These are phyloP conservation scores for Brachypalpus laphriformis DNA, from an alignment of 2,888 invertebrate species.

Conservation along the genomic window DNA sequence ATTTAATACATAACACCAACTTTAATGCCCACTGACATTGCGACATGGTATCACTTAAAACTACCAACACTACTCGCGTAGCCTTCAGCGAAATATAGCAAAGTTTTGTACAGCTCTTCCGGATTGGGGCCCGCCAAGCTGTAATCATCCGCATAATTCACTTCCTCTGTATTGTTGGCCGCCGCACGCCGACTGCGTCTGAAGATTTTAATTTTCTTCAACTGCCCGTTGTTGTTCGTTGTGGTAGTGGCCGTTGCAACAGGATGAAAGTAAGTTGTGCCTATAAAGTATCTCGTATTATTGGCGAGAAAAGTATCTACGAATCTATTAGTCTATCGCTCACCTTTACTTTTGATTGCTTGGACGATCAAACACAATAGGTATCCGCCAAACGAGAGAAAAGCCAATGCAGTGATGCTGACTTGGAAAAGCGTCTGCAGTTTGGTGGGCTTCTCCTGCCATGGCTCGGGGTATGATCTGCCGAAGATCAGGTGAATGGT, in stretches of 20 bases:
- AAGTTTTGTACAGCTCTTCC: conserved; percentile 81
- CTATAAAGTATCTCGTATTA: conserved; percentile 66
- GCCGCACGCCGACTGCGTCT: conserved; percentile 77
- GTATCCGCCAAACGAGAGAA: conserved; percentile 93
- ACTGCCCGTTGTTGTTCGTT: conserved; percentile 76
- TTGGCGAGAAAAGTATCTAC: conserved; percentile 73
- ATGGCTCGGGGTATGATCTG: conserved; percentile 76
- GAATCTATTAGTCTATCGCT: conserved; percentile 75
- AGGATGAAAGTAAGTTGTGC: conserved; percentile 82
- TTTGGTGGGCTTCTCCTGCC: conserved; percentile 85
- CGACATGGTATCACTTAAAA: conserved; percentile 25
- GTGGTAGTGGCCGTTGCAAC: conserved; percentile 78
- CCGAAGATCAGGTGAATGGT: conserved; percentile 38
- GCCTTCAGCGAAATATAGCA: conserved; percentile 83
- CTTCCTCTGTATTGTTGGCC: conserved; percentile 24
- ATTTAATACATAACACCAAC: not conserved
- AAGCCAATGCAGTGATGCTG: conserved; percentile 90
- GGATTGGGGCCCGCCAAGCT: conserved; percentile 78
- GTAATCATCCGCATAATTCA: conserved; percentile 78
- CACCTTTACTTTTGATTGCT: conserved; percentile 88
- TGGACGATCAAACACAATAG: conserved; percentile 90
- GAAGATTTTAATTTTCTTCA: conserved; percentile 81
- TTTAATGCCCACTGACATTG: conserved; percentile 19
- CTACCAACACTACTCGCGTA: conserved; percentile 78
- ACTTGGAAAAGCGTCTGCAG: conserved; percentile 90